Conservation (phyloP, 2,888 invertebrate genomes). For the Hirtodrosophila duncani region DNA sequence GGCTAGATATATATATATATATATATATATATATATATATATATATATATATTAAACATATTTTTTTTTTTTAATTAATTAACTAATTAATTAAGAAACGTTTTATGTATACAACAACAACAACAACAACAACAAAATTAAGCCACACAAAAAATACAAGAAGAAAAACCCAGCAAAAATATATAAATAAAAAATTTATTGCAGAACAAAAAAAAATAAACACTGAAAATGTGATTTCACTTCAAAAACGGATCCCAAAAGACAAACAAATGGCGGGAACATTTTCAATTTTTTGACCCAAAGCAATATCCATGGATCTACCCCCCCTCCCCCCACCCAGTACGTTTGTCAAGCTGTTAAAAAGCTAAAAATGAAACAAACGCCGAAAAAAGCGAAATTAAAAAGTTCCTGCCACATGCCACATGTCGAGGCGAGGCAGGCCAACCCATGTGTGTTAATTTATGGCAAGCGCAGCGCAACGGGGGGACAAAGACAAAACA, state of each 20-base stretch:
- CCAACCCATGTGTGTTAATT: conserved; percentile 37
- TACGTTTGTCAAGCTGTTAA: conserved; percentile 52
- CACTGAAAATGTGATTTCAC: conserved; percentile 6
- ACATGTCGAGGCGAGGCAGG: conserved; percentile 1
- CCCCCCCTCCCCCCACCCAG: neutral
- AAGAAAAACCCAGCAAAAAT: conserved; percentile 8
- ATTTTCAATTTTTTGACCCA: conserved; percentile 52
- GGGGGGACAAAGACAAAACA: too few species aligned
- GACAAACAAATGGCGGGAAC: conserved; percentile 53
- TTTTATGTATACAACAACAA: conserved; percentile 44
- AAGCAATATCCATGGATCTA: neutral
- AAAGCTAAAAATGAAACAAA: conserved; percentile 70
- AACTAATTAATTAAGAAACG: conserved; percentile 42
- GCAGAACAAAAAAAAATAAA: conserved; percentile 9
- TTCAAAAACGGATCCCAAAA: conserved; percentile 28
- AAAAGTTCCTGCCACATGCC: conserved; percentile 34
- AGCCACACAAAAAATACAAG: conserved; percentile 24
- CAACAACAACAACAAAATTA: conserved; percentile 17
- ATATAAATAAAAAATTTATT: conserved; percentile 23
- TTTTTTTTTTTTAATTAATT: conserved; percentile 36
- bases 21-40: conserved; percentile 24
- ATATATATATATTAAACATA: conserved; percentile 18
- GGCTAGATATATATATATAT: conserved; percentile 12
- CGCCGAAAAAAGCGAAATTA: conserved; percentile 55
- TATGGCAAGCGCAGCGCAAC: too few species aligned